Percentiles rank a stretch among this genome's conserved stretches.
These are phyloP conservation scores for Branchipolynoe longqiensis DNA, from an alignment of 2,888 invertebrate species.

Conservation along the genomic window DNA sequence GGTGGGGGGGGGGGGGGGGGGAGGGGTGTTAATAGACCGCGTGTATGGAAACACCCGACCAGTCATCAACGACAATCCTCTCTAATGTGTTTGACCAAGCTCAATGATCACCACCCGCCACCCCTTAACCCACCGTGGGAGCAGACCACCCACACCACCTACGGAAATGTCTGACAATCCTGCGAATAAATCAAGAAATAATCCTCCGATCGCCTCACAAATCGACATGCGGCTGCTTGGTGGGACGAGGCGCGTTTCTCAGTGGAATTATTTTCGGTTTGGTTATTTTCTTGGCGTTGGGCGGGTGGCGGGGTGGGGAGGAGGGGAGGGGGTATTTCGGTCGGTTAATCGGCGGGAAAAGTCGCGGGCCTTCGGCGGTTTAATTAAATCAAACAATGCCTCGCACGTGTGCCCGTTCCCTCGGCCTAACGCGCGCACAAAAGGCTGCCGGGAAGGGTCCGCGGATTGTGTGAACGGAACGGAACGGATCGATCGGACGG, in stretches of 20 bases:
- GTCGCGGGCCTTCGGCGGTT: constrained; percentile 18
- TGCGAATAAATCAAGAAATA: neutral
- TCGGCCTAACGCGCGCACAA: constrained; percentile 50
- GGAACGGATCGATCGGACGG: constrained; percentile 38
- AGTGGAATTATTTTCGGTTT: constrained; percentile 14
- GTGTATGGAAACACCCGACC: constrained; percentile 10
- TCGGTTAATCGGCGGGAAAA: no score
- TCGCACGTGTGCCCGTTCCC: constrained; percentile 48
- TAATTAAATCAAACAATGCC: constrained; percentile 56
- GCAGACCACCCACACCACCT: neutral
- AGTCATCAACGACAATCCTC: neutral
- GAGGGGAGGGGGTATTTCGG: no score
- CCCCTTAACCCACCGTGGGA: constrained; percentile 16
- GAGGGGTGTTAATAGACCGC: neutral
- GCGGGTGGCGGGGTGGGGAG: neutral
- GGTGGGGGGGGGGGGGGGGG: neutral
- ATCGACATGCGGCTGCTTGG: neutral
- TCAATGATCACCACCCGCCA: constrained; percentile 32
- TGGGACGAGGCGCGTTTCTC: neutral
- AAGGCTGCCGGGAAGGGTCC: constrained; percentile 6
- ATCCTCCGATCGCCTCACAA: neutral
- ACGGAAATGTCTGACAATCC: neutral
- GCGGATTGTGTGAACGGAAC: constrained; percentile 48
- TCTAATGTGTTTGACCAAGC: constrained; percentile 46
- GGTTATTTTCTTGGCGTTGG: neutral